Conservation (phyloP, 1,140 invertebrate genomes). For the Listronotus bonariensis region DNA sequence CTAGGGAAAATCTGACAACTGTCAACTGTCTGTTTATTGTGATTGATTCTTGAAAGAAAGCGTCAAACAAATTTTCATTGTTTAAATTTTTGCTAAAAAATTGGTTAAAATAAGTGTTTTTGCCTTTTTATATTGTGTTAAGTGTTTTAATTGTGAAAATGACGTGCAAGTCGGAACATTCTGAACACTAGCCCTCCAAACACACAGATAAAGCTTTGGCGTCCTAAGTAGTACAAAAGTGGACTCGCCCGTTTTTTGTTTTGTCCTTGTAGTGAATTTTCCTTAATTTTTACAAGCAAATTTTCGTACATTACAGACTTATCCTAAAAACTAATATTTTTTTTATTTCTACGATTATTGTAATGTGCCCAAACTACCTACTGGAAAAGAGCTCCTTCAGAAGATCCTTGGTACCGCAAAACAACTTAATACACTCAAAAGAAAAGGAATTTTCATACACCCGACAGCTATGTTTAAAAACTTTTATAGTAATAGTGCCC, state of each 20-base stretch:
- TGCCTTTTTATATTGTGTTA: conserved; percentile 10
- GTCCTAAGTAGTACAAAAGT: conserved; percentile 40
- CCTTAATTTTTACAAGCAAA: conserved; percentile 24
- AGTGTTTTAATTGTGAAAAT: conserved; percentile 41
- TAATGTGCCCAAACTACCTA: conserved; percentile 55
- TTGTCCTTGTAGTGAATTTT: conserved; percentile 22
- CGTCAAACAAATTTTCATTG: conserved; percentile 35
- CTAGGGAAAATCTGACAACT: conserved; percentile 11
- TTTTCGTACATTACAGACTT: conserved; percentile 20
- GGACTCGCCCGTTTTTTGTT: conserved; percentile 43
- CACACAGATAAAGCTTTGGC: conserved; percentile 26
- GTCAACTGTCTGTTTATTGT: conserved; percentile 24
- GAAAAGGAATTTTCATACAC: conserved; percentile 84
- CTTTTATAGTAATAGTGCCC: conserved; percentile 52
- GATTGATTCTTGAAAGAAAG: conserved; percentile 15
- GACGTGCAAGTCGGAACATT: conserved; percentile 43
- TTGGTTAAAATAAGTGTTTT: background rate
- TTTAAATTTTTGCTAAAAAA: conserved; percentile 12
- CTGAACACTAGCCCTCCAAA: conserved; percentile 49
- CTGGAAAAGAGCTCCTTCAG: conserved; percentile 51
- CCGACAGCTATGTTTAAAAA: conserved; percentile 81
- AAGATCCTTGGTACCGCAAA: conserved; percentile 54
- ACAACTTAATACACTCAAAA: conserved; percentile 65
- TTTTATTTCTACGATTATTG: conserved; percentile 44
- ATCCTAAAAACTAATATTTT: conserved; percentile 23